phyloP scores from a whole-genome alignment of 2,888 invertebrate genomes.

The Formica aserva region DNA sequence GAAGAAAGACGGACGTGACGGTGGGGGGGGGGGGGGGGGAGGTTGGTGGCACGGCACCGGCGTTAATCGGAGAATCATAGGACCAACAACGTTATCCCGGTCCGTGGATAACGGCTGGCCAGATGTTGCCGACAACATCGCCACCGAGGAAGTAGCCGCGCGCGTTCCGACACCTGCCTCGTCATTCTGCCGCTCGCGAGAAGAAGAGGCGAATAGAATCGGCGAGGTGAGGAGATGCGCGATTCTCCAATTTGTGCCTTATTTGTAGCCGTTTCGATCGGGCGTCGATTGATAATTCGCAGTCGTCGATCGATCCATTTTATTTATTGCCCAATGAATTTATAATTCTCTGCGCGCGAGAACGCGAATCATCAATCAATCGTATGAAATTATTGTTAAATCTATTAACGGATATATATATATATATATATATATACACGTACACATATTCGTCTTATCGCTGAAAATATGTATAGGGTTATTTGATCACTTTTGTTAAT shows the following conservation, averaged over 20 bases:
- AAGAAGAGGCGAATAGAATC: slow-evolving; percentile 35
- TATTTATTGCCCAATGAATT: not conserved
- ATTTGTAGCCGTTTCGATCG: slow-evolving; percentile 25
- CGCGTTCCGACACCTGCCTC: slow-evolving; percentile 81
- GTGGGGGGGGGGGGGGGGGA: not conserved
- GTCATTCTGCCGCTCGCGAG: slow-evolving; percentile 75
- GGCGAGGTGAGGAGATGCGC: slow-evolving; percentile 16
- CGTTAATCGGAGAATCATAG: slow-evolving; percentile 80
- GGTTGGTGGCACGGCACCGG: slow-evolving; percentile 37
- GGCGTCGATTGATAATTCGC: not conserved
- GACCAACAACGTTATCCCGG: slow-evolving; percentile 74
- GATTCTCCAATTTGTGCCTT: slow-evolving; percentile 39
- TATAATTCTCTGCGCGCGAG: not conserved
- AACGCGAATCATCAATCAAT: not conserved
- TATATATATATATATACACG: too few relatives aligned
- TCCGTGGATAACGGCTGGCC: slow-evolving; percentile 79
- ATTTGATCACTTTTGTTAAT: not conserved
- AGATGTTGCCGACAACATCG: slow-evolving; percentile 78
- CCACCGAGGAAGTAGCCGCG: slow-evolving; percentile 80
- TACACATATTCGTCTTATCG: not conserved
- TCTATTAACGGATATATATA: not conserved
- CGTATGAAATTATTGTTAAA: not conserved
- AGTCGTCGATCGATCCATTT: not conserved
- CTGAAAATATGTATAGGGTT: not conserved
- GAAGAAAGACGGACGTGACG: not conserved